A percentile compares a stretch with the other conserved stretches of the same genome.
Conservation (phyloP, 2,113 vertebrate species). For the Pachycephala philippinensis region DNA sequence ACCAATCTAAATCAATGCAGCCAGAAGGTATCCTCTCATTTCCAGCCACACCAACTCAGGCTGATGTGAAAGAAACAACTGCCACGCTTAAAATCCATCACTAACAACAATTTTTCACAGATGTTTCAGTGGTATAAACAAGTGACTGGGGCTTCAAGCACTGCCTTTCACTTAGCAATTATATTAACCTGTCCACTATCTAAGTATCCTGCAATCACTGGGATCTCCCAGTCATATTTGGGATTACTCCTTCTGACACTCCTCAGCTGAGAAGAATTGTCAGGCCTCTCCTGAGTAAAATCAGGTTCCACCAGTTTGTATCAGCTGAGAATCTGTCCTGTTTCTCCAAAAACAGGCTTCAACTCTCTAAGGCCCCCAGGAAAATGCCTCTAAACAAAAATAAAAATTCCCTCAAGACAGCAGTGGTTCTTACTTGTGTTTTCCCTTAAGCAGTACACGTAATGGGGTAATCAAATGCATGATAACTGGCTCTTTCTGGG, state of each 20-base stretch:
- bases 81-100: not conserved
- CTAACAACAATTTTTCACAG: not conserved
- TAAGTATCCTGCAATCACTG: not conserved
- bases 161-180: not conserved
- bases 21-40: not conserved
- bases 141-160: not conserved
- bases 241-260: not conserved
- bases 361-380: not conserved
- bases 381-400: not conserved
- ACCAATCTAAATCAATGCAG: not conserved
- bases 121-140: not conserved
- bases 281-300: not conserved
- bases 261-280: not conserved
- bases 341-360: not conserved
- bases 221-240: not conserved
- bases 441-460: not conserved
- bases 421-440: not conserved
- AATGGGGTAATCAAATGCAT: not conserved
- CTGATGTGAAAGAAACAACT: not conserved
- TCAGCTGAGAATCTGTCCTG: not conserved
- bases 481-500: not conserved
- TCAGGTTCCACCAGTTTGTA: not conserved
- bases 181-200: not conserved
- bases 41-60: not conserved
- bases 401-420: not conserved